Base-by-base conservation (phyloP, 2,888 invertebrate genomes). In the Drosophila pseudotakahashii region DNA sequence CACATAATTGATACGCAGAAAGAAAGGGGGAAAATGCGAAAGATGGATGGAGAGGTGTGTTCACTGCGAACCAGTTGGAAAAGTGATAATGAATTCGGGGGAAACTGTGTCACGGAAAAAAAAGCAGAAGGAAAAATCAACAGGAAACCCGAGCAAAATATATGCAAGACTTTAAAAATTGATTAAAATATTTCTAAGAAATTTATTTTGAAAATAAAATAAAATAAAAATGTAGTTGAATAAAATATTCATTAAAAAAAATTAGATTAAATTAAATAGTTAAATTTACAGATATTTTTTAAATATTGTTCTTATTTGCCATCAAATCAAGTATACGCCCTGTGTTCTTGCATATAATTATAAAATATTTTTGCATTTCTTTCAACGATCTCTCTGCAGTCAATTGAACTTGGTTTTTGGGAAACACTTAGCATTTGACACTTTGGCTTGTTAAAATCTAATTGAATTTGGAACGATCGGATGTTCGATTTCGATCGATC, bases 391-490 rank as follows among this genome's bases (percentile, higher is more conserved):
- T 23, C 14, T 11, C 26, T 5, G 7, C 16, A 32, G 11, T 41
- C 71, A 82, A 81, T 85, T 85, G 71, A 85, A 52, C 67, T 69
- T 81, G n/a, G 16, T 37, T 62, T 53, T 51, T 39, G 13, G 37
- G 19, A 11, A 16, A 37, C 13, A 53, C 7, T 58, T 11, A 19
- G 19, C n/a, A 66, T 71, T 68, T 83, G 81, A 83, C 79, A 78
- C 78, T 78, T 77, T 78, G 72, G 63, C 62, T 72, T 64, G 72
- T 76, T 81, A 68, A 45, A 75, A 68, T 34, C 5, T 81, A 81
- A 81, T 81, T 81, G 77, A 81, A 85, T 81, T 81, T 75, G 30
- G 14, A 36, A 36, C 42, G 70, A 78, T 67, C 55, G 59, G 30
- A 7, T 26, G 55, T 45, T 55, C 53, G 58, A 47, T 68, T 23